A percentile compares a stretch with the other conserved stretches of the same genome.
Conservation (phyloP, 2,888 invertebrate genomes). For the Andrena bicolor region DNA sequence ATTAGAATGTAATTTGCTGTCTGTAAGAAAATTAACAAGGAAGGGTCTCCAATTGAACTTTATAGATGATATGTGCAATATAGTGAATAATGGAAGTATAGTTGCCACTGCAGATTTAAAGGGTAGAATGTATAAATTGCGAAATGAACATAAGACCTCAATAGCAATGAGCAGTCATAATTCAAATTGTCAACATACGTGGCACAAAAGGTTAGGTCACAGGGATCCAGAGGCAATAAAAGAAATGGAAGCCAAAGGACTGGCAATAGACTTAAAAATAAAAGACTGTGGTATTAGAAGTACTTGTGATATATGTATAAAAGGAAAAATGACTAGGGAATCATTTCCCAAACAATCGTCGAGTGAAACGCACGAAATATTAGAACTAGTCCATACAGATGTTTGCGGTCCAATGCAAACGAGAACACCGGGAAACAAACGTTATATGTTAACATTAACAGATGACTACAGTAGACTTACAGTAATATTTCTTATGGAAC, state of each 20-base stretch:
- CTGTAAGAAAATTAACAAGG: too few relatives aligned
- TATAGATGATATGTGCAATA: too few relatives aligned
- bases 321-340: neutral
- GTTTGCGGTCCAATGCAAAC: slow-evolving; percentile 2
- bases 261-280: slow-evolving; percentile 1
- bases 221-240: slow-evolving; percentile 1
- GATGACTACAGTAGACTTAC: slow-evolving; percentile 13
- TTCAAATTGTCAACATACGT: neutral
- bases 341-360: neutral
- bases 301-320: neutral
- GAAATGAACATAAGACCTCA: neutral
- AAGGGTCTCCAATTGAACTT: too few relatives aligned
- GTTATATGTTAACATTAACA: neutral
- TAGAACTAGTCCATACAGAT: slow-evolving; percentile 9
- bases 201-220: slow-evolving; percentile 1
- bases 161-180: neutral
- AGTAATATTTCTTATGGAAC: neutral
- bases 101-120: neutral
- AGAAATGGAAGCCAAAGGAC: neutral
- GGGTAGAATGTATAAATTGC: slow-evolving; percentile 1
- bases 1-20: neutral
- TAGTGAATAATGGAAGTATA: neutral
- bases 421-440: neutral
- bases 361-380: neutral
- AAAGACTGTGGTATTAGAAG: neutral